Evolutionary conservation across 2,113 vertebrate species (phyloP), one percentile per base, ranked within the genome.

Genomic region (Anas platyrhynchos): DNA sequence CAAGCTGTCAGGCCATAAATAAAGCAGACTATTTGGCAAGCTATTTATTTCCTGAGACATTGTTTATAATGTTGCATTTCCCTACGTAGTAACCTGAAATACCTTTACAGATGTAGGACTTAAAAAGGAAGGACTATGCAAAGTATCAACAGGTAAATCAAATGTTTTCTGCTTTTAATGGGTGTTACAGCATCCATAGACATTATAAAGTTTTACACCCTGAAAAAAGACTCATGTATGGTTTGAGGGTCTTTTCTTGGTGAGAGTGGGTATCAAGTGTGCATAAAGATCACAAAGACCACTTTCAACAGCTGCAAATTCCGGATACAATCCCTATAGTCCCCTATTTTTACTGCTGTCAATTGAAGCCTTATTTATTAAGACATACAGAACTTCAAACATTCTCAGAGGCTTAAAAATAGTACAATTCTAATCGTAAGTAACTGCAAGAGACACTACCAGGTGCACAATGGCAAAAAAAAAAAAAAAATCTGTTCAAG

Each of bases 21-120:
- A 96, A 94, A 98, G 91, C 59, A 95, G 74, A 93, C 75, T 75
- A 79, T 91, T 85, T 72, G 96, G 87, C 43, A 95, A 94, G 69
- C 80, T 86, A 86, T 77, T 94, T 93, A 83, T 83, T 93, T 48
- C 43, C 36, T 95, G 61, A 86, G 44, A 91, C 25, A 68, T 22
- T 61, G 23, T 69, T 91, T 89, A 79, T 92, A 82, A 48, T 67
- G 91, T 52, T 86, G 36, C 25, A 69, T 81, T 94, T 72, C 68
- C 4, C 89, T 80, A 83, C 41, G 68, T 31, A 67, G 58, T 52
- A 82, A 27, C 32, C 54, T 54, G 54, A 15, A 75, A 2, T 87
- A 50, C 21, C 91, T 94, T 86, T 75, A 54, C 77, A 65, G 16
- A 72, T 48, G 66, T 25, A 48, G 48, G 25, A 66, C 20, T 50